Percentiles rank a stretch among this genome's conserved stretches.
phyloP scores from a whole-genome alignment of 1,140 invertebrate species.

The Holotrichia oblita region DNA sequence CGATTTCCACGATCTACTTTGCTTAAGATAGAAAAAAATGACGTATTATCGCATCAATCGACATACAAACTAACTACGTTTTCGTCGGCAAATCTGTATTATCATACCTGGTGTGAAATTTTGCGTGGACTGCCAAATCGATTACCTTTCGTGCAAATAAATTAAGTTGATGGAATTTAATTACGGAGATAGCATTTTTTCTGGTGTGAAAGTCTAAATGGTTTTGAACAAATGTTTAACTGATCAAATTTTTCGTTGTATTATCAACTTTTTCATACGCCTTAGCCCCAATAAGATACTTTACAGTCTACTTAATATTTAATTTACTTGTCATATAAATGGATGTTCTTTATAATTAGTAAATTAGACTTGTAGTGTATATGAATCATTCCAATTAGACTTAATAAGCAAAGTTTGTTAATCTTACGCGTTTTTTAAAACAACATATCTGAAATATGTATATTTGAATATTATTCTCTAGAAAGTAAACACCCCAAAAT shows the following conservation, averaged over 20 bases:
- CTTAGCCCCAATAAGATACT: too few relatives aligned
- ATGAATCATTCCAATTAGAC: too few relatives aligned
- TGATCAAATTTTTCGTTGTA: neutral
- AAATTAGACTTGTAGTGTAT: too few relatives aligned
- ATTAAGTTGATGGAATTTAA: slow-evolving; percentile 20
- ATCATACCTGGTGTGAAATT: neutral
- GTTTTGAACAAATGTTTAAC: neutral
- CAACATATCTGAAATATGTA: neutral
- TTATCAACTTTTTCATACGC: too few relatives aligned
- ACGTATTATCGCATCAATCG: neutral
- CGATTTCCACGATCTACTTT: slow-evolving; percentile 23
- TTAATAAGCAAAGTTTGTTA: neutral
- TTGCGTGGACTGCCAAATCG: neutral
- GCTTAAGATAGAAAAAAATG: neutral
- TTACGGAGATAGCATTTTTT: neutral
- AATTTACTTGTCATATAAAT: too few relatives aligned
- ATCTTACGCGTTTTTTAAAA: neutral
- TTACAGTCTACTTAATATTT: too few relatives aligned
- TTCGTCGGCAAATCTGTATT: neutral
- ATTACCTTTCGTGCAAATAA: neutral
- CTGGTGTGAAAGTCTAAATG: neutral
- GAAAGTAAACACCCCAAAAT: neutral
- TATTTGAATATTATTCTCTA: neutral
- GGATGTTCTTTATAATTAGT: too few relatives aligned
- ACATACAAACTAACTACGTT: slow-evolving; percentile 1